Evolutionary conservation across 2,888 invertebrate genomes (phyloP).

Genomic region (Heteromyza rotundicornis): DNA sequence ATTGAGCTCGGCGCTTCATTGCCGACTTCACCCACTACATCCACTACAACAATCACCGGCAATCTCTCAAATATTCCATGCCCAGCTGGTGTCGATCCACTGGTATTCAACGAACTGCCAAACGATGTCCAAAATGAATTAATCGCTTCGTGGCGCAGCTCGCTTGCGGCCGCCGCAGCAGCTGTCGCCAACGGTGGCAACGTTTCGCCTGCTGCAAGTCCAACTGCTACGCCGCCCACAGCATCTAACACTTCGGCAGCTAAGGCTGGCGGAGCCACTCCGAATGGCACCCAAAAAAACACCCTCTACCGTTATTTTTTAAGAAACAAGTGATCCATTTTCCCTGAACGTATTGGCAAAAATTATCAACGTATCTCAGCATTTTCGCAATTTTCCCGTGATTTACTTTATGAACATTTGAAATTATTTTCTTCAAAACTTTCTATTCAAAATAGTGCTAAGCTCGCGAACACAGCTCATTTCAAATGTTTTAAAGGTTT

Average conservation of each 20-base stretch:
- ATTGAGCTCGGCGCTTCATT: neutral
- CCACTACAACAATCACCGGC: slow-evolving; percentile 34
- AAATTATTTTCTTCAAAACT: too few relatives aligned
- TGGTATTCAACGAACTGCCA: slow-evolving; percentile 75
- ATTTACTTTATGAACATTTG: too few relatives aligned
- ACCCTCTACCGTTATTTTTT: slow-evolving; percentile 74
- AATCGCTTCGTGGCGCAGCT: slow-evolving; percentile 69
- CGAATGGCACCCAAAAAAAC: slow-evolving; percentile 61
- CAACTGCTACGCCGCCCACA: neutral
- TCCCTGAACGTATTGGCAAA: too few relatives aligned
- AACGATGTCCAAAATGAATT: slow-evolving; percentile 76
- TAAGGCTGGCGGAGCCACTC: slow-evolving; percentile 59
- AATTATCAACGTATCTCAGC: too few relatives aligned
- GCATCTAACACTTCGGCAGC: slow-evolving; percentile 21
- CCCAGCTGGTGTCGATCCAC: slow-evolving; percentile 72
- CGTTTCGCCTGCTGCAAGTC: slow-evolving; percentile 19
- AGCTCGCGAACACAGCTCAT: too few relatives aligned
- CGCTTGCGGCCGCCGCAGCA: slow-evolving; percentile 52
- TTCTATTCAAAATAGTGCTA: too few relatives aligned
- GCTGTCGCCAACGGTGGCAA: slow-evolving; percentile 32
- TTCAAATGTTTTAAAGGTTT: too few relatives aligned
- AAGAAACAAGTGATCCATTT: slow-evolving; percentile 71
- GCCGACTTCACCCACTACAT: slow-evolving; percentile 8
- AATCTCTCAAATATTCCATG: slow-evolving; percentile 63
- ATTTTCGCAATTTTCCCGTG: too few relatives aligned